A percentile compares a stretch with the other conserved stretches of the same genome.
These are phyloP conservation scores for Acipenser ruthenus DNA, from an alignment of 2,797 vertebrate genomes.

Conservation along the genomic window DNA sequence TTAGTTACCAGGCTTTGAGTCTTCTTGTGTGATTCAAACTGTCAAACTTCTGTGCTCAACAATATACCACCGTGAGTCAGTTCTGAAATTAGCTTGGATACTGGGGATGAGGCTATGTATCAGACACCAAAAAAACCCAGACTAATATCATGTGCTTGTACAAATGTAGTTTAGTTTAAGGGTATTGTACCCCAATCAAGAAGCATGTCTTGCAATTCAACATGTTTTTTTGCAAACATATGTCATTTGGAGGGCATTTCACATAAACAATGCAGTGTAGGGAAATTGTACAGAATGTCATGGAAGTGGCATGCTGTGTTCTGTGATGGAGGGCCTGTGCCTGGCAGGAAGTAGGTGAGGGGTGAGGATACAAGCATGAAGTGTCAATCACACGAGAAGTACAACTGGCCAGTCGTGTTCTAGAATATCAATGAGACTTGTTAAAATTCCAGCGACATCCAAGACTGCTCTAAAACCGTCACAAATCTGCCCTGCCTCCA, in stretches of 20 bases:
- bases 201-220: too few relatives aligned
- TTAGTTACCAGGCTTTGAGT: too few relatives aligned
- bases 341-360: conserved; percentile 9
- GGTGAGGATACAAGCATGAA: conserved; percentile 9
- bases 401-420: conserved; percentile 9
- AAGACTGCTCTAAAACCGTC: conserved; percentile 1
- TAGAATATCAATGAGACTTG: conserved; percentile 18
- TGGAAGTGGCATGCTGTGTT: conserved; percentile 11
- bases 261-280: background rate
- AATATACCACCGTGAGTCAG: too few relatives aligned
- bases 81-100: too few relatives aligned
- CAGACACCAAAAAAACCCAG: too few relatives aligned
- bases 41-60: too few relatives aligned
- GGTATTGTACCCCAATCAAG: too few relatives aligned
- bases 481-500: background rate
- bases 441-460: conserved; percentile 13
- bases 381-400: conserved; percentile 6
- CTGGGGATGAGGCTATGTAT: too few relatives aligned
- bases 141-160: too few relatives aligned
- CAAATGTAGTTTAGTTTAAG: too few relatives aligned
- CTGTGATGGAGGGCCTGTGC: conserved; percentile 7
- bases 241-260: conserved; percentile 9
- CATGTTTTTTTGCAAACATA: too few relatives aligned
- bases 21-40: too few relatives aligned
- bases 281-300: background rate